Percentiles rank a stretch among this genome's conserved stretches.
Evolutionary conservation across 2,797 vertebrate species (phyloP).

Genomic region (Tiaroga cobitis): DNA sequence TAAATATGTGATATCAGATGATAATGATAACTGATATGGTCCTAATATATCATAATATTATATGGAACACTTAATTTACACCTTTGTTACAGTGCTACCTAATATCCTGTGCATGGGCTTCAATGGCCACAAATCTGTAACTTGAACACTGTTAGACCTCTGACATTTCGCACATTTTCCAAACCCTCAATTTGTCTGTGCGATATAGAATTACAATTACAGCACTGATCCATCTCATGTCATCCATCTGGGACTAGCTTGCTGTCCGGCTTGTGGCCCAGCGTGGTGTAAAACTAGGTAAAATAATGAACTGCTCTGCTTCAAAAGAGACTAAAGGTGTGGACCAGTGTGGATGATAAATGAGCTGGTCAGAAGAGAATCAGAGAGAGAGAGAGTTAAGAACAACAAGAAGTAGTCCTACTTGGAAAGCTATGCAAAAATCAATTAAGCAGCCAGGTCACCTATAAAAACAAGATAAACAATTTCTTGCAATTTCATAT

Average conservation of each 20-base stretch:
- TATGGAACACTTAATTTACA: not conserved
- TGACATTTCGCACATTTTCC: slow-evolving; percentile 39
- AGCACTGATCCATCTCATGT: slow-evolving; percentile 45
- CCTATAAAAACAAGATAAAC: not conserved
- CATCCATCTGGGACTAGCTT: slow-evolving; percentile 61
- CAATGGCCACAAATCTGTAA: slow-evolving; percentile 24
- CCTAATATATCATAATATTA: not conserved
- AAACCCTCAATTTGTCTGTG: slow-evolving; percentile 45
- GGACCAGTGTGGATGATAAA: slow-evolving; percentile 52
- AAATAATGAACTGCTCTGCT: slow-evolving; percentile 65
- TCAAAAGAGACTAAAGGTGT: slow-evolving; percentile 48
- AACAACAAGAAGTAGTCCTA: slow-evolving; percentile 15
- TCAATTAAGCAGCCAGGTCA: slow-evolving; percentile 24
- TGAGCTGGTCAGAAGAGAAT: slow-evolving; percentile 49
- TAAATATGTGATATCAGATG: not conserved
- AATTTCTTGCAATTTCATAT: not conserved
- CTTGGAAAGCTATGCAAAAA: slow-evolving; percentile 37
- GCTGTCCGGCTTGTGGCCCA: slow-evolving; percentile 58
- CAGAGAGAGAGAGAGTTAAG: slow-evolving; percentile 38
- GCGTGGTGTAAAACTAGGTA: slow-evolving; percentile 60
- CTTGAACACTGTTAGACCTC: slow-evolving; percentile 29
- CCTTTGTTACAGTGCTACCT: slow-evolving; percentile 24
- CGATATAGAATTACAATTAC: slow-evolving; percentile 43
- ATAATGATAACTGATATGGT: not conserved
- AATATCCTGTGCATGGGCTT: slow-evolving; percentile 8